Conservation (phyloP, 1,140 invertebrate genomes). For the Rhopalosiphum padi region DNA sequence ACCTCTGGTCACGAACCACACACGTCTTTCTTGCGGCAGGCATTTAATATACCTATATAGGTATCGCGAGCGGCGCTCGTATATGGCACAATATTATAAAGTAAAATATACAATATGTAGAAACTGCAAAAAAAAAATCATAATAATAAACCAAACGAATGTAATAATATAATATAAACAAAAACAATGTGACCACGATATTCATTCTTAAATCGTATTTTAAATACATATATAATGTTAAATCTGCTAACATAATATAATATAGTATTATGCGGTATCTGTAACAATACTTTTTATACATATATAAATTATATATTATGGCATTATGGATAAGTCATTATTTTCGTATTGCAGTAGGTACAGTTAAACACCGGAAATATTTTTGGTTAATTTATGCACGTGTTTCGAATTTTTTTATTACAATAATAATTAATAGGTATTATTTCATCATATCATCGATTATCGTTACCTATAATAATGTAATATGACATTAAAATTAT, state of each 20-base stretch:
- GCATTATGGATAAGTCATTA: not conserved
- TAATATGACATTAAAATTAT: too few species aligned
- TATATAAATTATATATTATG: not conserved
- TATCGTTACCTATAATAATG: too few species aligned
- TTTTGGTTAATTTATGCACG: too few species aligned
- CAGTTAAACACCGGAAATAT: not conserved
- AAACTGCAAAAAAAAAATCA: not conserved
- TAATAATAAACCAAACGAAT: not conserved
- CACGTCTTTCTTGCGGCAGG: not conserved
- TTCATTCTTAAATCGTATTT: constrained; percentile 47
- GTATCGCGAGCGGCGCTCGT: not conserved
- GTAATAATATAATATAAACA: not conserved
- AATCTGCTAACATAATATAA: not conserved
- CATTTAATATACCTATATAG: not conserved
- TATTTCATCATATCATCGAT: too few species aligned
- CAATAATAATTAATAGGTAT: too few species aligned
- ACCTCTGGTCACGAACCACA: constrained; percentile 50
- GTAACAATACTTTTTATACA: not conserved
- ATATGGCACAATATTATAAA: not conserved
- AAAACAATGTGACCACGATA: constrained; percentile 46
- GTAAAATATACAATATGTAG: not conserved
- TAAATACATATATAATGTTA: not conserved
- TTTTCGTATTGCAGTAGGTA: not conserved
- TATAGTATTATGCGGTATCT: not conserved
- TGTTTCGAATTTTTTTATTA: too few species aligned